phyloP scores from a whole-genome alignment of 1,140 invertebrate genomes.

The Euglossa dilemma region DNA sequence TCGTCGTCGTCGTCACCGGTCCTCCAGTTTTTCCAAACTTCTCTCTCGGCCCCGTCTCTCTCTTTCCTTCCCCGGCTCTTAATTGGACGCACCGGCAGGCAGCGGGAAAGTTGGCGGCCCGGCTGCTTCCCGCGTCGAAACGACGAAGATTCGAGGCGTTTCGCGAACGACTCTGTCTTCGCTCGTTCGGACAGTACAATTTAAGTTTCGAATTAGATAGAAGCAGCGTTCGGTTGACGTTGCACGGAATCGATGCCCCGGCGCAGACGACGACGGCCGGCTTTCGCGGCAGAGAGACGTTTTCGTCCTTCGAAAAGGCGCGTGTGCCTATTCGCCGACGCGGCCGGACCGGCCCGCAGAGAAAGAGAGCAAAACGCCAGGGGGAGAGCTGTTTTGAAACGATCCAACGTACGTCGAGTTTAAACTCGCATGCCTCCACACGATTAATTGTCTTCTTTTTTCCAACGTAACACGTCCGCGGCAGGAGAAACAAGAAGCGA shows the following conservation, averaged over 20 bases:
- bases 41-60: no score
- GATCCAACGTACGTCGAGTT: slow-evolving; percentile 24
- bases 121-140: neutral
- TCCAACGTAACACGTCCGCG: slow-evolving; percentile 40
- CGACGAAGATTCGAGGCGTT: neutral
- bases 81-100: neutral
- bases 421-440: slow-evolving; percentile 35
- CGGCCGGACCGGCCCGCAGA: neutral
- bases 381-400: slow-evolving; percentile 8
- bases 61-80: neutral
- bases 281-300: neutral
- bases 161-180: slow-evolving; percentile 21
- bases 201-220: slow-evolving; percentile 64
- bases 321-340: neutral
- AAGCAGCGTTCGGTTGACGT: slow-evolving; percentile 48
- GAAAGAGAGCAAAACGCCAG: neutral
- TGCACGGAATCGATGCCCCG: slow-evolving; percentile 49
- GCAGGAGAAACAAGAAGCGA: neutral
- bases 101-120: neutral
- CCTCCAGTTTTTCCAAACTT: neutral
- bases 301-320: neutral
- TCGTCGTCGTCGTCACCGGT: neutral
- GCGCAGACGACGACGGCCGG: neutral
- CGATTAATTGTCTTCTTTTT: slow-evolving; percentile 67
- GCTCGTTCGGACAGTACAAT: slow-evolving; percentile 56